phyloP scores from a whole-genome alignment of 2,888 invertebrate genomes.

The Macrophya alboannulata region DNA sequence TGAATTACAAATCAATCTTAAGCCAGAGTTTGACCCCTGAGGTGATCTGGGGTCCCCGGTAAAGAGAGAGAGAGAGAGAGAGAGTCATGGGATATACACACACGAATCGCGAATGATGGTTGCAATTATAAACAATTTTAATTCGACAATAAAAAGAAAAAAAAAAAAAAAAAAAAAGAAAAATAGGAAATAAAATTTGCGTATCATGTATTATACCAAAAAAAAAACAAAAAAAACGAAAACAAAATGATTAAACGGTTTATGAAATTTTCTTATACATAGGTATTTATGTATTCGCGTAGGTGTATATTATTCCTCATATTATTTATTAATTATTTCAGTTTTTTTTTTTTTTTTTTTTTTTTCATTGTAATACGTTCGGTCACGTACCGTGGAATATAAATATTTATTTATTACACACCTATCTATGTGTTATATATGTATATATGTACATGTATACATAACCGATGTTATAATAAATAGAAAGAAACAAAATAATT shows the following conservation, averaged over 20 bases:
- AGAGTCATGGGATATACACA: too few species aligned
- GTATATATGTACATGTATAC: not conserved
- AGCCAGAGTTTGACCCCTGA: conserved; percentile 20
- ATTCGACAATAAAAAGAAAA: not conserved
- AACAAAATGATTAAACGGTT: not conserved
- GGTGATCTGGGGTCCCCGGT: not conserved
- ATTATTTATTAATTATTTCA: not conserved
- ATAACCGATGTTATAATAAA: not conserved
- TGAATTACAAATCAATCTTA: conserved; percentile 35
- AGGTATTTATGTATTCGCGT: too few species aligned
- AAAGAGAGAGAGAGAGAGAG: not conserved
- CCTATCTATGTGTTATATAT: not conserved
- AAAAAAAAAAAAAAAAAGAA: not conserved
- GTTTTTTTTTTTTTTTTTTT: not conserved
- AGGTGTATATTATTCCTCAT: too few species aligned
- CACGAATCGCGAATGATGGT: not conserved
- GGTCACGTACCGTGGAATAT: not conserved
- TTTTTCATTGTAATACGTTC: not conserved
- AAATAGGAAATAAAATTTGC: too few species aligned
- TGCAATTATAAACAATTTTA: conserved; percentile 3
- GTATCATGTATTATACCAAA: not conserved
- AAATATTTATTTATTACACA: not conserved
- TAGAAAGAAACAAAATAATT: not conserved
- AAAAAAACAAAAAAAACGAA: not conserved
- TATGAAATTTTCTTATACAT: too few species aligned